A percentile compares a stretch with the other conserved stretches of the same genome.
These are phyloP conservation scores for Anhinga anhinga DNA, from an alignment of 2,113 vertebrate genomes.

Conservation along the genomic window DNA sequence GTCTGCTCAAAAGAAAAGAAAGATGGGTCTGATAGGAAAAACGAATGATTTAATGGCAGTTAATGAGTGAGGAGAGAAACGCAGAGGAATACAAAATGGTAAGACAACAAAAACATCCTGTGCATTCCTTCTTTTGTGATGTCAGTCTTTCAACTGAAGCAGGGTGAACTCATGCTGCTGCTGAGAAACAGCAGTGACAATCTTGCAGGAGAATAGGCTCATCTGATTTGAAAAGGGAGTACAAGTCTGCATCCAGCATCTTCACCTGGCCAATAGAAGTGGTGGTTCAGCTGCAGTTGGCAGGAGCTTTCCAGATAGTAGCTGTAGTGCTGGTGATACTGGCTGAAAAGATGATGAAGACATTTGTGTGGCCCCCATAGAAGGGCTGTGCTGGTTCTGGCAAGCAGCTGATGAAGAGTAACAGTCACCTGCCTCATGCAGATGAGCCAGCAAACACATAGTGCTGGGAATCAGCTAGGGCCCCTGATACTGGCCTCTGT, in stretches of 20 bases:
- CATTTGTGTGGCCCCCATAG: neutral
- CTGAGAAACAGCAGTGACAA: neutral
- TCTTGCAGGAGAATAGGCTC: neutral
- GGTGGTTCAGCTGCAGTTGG: neutral
- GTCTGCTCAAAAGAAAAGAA: neutral
- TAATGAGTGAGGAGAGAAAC: neutral
- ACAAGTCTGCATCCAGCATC: neutral
- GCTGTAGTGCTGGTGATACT: neutral
- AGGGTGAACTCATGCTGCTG: neutral
- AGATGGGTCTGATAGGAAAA: neutral
- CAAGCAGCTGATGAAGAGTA: neutral
- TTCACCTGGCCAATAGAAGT: neutral
- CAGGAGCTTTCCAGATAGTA: neutral
- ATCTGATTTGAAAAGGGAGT: neutral
- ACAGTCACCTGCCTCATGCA: neutral
- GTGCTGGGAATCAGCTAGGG: neutral
- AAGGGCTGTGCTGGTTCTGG: neutral
- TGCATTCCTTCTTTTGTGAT: neutral
- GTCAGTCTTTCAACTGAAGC: neutral
- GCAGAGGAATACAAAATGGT: neutral
- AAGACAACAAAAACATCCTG: neutral
- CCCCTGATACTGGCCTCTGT: neutral
- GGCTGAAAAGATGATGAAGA: neutral
- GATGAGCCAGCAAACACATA: neutral
- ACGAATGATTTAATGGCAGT: neutral